Evolutionary conservation across 2,797 vertebrate species (phyloP), one percentile per base, ranked within the genome.

Genomic region (Apogon hyalosoma): DNA sequence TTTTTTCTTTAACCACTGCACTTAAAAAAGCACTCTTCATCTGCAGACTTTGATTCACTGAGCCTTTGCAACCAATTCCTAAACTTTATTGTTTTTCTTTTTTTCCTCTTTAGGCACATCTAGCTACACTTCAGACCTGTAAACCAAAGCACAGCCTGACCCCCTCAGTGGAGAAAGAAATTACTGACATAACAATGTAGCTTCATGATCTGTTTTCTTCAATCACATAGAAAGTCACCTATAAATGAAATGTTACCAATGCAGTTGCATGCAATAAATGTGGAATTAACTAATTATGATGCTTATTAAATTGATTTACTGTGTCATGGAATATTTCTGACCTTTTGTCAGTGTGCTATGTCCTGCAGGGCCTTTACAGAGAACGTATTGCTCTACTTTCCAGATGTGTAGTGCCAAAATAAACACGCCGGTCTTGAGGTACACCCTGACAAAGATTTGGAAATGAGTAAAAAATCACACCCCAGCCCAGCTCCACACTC

Each of bases 371-470:
- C 59, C 49, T 63, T 75, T n/a, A 0, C 60, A 42, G 55, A 33
- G 64, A 47, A 45, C 55, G 54, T 61, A 67, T 83, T 79, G 64
- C 74, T 61, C 74, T 75, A 13, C 19, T 64, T 73, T 75, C 65
- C 70, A 43, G 43, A 21, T 53, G 42, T n/a, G 11, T 14, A 8
- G 38, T n/a, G 70, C 79, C 82, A 85, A 82, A 79, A 55, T 48
- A 79, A 84, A 85, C 69, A 75, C 15, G 40, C 79, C 80, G 77
- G 69, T 69, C 75, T 77, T 45, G 75, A 71, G 72, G 80, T 85
- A 77, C 85, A 83, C 69, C 75, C 45, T 65, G 69, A 82, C 80
- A 87, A 76, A 78, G 69, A 64, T 83, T 80, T 78, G 57, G 52
- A 78, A 75, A 80, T 12, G 51, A 72, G 77, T 43, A 72, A 36